These are phyloP conservation scores for Sesamia inferens DNA, from an alignment of 2,888 invertebrate species.

Conservation along the genomic window DNA sequence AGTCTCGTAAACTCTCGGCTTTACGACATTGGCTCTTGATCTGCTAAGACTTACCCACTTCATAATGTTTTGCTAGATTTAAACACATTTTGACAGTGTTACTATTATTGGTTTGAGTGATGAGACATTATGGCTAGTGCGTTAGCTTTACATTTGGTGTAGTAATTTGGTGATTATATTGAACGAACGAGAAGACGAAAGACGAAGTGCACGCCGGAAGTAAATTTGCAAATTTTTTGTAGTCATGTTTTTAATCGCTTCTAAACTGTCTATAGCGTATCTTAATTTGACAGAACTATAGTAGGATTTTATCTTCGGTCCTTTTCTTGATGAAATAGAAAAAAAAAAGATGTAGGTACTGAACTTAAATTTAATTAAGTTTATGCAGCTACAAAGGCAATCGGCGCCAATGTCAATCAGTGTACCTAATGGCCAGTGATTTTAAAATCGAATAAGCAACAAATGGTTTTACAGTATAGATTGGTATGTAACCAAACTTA, in stretches of 20 bases:
- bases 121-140: conserved; percentile 45
- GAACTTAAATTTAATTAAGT: too few relatives aligned
- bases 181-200: conserved; percentile 8
- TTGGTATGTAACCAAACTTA: background rate
- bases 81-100: conserved; percentile 64
- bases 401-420: background rate
- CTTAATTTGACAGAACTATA: too few relatives aligned
- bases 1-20: conserved; percentile 72
- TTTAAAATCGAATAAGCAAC: background rate
- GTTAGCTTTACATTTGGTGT: conserved; percentile 40
- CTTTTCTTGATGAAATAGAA: too few relatives aligned
- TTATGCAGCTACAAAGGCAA: too few relatives aligned
- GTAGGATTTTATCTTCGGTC: too few relatives aligned
- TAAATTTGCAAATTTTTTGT: too few relatives aligned
- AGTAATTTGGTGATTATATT: conserved; percentile 34
- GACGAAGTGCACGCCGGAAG: too few relatives aligned
- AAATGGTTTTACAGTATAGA: background rate
- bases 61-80: conserved; percentile 63
- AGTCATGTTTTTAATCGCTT: too few relatives aligned
- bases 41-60: conserved; percentile 64
- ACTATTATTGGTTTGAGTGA: conserved; percentile 63
- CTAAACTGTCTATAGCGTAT: too few relatives aligned
- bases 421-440: background rate
- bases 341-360: too few relatives aligned
- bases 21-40: conserved; percentile 75